Evolutionary conservation across 2,888 invertebrate genomes (phyloP).

Genomic region (Dicyrtomina minuta): DNA sequence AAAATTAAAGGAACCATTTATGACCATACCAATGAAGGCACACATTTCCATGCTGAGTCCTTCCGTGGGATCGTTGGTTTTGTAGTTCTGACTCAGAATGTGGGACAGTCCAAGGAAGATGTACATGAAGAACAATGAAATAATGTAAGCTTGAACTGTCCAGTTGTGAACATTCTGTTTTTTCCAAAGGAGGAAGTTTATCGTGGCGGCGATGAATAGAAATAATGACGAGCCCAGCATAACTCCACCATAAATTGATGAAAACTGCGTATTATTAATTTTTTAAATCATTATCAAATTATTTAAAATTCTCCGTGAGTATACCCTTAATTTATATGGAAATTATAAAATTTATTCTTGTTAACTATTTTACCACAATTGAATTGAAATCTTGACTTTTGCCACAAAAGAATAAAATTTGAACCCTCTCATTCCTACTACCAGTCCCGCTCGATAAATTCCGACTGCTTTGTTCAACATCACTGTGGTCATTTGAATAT

Average conservation of each 20-base stretch:
- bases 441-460: no score
- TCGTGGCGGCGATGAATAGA: not conserved
- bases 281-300: no score
- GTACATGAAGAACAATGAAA: not conserved
- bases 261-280: not conserved
- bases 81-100: not conserved
- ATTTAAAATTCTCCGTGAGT: no score
- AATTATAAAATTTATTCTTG: no score
- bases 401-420: not conserved
- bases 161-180: constrained; percentile 13
- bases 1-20: not conserved
- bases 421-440: not conserved
- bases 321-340: no score
- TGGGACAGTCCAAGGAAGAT: constrained; percentile 2
- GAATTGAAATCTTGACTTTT: not conserved
- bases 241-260: not conserved
- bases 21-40: not conserved
- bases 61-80: not conserved
- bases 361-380: not conserved
- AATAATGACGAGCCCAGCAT: not conserved
- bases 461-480: no score
- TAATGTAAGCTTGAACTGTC: constrained; percentile 5
- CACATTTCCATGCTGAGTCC: not conserved
- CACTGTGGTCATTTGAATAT: no score
- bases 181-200: constrained; percentile 7